Conservation (phyloP, 2,888 invertebrate genomes). For the Cistogaster globosa region DNA sequence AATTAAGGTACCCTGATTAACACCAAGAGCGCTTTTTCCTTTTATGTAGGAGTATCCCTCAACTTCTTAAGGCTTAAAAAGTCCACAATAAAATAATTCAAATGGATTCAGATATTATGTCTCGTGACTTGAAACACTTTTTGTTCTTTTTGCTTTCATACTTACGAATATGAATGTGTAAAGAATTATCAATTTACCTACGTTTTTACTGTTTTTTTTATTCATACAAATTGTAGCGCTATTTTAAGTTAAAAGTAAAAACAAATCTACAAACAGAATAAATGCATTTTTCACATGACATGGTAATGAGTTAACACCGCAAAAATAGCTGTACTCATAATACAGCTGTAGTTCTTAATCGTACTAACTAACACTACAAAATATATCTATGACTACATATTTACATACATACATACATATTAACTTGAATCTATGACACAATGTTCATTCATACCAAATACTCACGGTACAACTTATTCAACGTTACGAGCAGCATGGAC, state of each 20-base stretch:
- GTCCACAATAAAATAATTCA: too few species aligned
- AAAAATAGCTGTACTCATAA: constrained; percentile 64
- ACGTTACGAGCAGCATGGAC: constrained; percentile 19
- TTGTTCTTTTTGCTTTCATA: too few species aligned
- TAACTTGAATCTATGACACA: constrained; percentile 41
- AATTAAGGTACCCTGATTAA: too few species aligned
- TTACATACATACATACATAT: too few species aligned
- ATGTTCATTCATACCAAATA: constrained; percentile 17
- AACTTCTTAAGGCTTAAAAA: too few species aligned
- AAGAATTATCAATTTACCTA: constrained; percentile 1
- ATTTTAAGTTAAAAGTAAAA: constrained; percentile 23
- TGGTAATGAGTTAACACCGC: constrained; percentile 68
- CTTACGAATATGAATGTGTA: not conserved
- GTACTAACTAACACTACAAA: not conserved
- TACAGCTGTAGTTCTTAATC: constrained; percentile 32
- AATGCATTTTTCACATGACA: constrained; percentile 70
- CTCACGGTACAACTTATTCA: constrained; percentile 7
- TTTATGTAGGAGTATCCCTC: too few species aligned
- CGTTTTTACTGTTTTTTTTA: constrained; percentile 5
- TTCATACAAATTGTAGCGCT: constrained; percentile 25
- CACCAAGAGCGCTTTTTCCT: too few species aligned
- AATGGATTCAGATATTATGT: too few species aligned
- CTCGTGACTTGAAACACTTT: too few species aligned
- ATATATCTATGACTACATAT: too few species aligned
- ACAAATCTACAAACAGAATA: constrained; percentile 56